Evolutionary conservation across 2,113 vertebrate genomes (phyloP), one percentile per base, ranked within the genome.

Genomic region (Nerophis lumbriciformis): DNA sequence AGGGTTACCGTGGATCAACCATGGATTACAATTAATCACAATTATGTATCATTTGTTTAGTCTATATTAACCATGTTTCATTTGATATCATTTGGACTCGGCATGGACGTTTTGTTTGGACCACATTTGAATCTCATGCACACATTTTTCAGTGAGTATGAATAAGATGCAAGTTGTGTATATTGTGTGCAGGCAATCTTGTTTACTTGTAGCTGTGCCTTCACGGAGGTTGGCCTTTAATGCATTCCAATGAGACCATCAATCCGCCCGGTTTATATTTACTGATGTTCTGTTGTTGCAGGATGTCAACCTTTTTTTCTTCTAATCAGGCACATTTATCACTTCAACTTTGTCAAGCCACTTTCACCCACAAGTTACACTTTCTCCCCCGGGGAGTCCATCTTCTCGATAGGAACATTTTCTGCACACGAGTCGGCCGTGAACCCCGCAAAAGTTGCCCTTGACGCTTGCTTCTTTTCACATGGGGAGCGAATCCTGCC

Each of bases 391-490:
- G 0, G 19, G 12, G 53, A 50, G 50, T 14, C 35, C 6, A 37
- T 38, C 6, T n/a, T 48, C 47, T 6, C 36, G 72, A 66, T 53
- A 58, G 37, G 71, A 57, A 65, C 59, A 63, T 63, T 65, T 70
- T 28, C 42, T 36, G 15, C 15, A 49, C 55, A 65, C 52, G 37
- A 42, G 71, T 6, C 58, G 63, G 59, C 45, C 42, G 60, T 37
- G 53, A 65, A 62, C 16, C 1, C 5, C 53, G 68, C 47, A 77
- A 56, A 52, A 49, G 39, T 63, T 21, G 65, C 64, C 71, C 74
- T 82, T 84, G 76, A 75, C 62, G 59, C 53, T 52, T 38, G 10
- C 47, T 66, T 61, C 38, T 55, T 60, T 57, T 65, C 48, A 5
- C 59, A 35, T 42, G 61, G 28, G 28, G 57, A 77, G 71, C 59